Evolutionary conservation across 2,797 vertebrate genomes (phyloP), one percentile per base, ranked within the genome.

Genomic region (Enteromius radiatus): DNA sequence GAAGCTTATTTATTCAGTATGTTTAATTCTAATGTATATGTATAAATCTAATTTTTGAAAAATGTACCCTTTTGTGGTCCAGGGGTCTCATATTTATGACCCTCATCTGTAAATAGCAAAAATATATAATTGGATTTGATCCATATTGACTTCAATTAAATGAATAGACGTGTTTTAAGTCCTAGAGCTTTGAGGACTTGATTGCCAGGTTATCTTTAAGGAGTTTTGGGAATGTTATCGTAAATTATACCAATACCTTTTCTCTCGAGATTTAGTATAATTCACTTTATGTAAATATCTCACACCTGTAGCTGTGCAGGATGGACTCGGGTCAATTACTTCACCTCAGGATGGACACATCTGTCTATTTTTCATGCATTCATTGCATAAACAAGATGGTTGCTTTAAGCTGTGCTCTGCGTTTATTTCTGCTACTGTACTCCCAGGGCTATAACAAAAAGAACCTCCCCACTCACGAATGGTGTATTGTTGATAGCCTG

Each of bases 401-500:
- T 41, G 28, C 68, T 63, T 5, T 63, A 23, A 21, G 14, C 54
- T 71, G 47, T 61, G 21, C 71, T 59, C 47, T 26, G 2, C 49
- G 6, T 70, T 59, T 70, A 70, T 80, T 80, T 63, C 54, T 47
- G 56, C 69, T 36, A 81, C 68, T 76, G 64, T 77, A 41, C 75
- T 71, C 23, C 70, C 67, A 67, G 21, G 65, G 15, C 45, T 77
- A 14, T 52, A 79, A 70, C 54, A 71, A 54, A 84, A 84, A 82
- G 54, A 71, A n/a, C 6, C 19, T 71, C 63, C 67, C 23, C 23
- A 70, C 52, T 69, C 56, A 67, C 56, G 52, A 67, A 78, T 65
- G 70, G 69, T 78, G 78, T 68, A 52, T 80, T 64, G 76, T 75
- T 79, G 61, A 68, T 85, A 63, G 41, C 63, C 81, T 87, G 78